Percentiles rank a stretch among this genome's conserved stretches.
phyloP scores from a whole-genome alignment of 2,113 vertebrate species.

The Pollachius pollachius region DNA sequence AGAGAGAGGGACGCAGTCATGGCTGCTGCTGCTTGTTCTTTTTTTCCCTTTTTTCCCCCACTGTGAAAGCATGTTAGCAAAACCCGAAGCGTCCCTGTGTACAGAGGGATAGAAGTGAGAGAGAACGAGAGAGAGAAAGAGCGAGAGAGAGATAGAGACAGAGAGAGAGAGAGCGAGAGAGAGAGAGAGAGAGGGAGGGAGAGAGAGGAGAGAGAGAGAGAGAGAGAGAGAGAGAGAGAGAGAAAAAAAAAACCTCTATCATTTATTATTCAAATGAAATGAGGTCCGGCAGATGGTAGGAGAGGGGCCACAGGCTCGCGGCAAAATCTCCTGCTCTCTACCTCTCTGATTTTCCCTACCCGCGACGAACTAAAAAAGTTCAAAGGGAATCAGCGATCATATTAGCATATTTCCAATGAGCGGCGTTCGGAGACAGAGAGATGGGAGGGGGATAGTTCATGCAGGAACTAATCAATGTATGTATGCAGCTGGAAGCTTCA shows the following conservation, averaged over 20 bases:
- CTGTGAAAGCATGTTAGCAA: constrained; percentile 48
- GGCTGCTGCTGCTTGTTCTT: constrained; percentile 52
- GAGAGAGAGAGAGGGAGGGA: too few species aligned
- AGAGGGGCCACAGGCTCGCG: constrained; percentile 80
- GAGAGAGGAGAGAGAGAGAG: too few species aligned
- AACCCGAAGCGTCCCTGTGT: constrained; percentile 40
- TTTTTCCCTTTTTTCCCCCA: constrained; percentile 41
- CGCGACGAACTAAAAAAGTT: constrained; percentile 84
- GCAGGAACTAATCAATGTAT: constrained; percentile 59
- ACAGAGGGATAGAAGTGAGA: constrained; percentile 12
- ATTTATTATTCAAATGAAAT: constrained; percentile 89
- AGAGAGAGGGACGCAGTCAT: constrained; percentile 37
- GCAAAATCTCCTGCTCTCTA: constrained; percentile 84
- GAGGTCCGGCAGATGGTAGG: constrained; percentile 88
- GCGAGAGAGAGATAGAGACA: too few species aligned
- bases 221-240: constrained; percentile 11
- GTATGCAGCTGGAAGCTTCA: constrained; percentile 36
- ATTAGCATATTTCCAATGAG: constrained; percentile 95
- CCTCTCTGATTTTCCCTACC: constrained; percentile 84
- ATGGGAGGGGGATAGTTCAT: constrained; percentile 36
- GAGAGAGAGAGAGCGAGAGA: neutral
- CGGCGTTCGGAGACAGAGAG: constrained; percentile 64
- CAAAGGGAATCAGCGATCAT: constrained; percentile 93
- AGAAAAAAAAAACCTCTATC: constrained; percentile 53
- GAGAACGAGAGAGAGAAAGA: too few species aligned